A percentile compares a stretch with the other conserved stretches of the same genome.
Evolutionary conservation across 2,113 vertebrate genomes (phyloP).

Genomic region (Atlantisia rogersi): DNA sequence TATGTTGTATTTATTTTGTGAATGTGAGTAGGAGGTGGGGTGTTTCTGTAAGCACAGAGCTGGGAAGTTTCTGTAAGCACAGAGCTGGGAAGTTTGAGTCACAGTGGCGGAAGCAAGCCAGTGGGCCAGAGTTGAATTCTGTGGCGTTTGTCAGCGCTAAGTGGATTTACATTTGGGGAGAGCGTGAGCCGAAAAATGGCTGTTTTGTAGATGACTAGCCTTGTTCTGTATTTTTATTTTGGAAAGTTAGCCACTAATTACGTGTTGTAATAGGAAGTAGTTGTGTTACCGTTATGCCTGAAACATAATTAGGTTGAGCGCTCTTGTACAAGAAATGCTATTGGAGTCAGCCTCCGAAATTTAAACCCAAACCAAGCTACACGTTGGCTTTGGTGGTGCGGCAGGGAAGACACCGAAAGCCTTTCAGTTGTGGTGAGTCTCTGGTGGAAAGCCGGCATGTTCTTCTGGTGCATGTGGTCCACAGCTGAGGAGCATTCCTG

Average conservation of each 20-base stretch:
- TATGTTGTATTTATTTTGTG: background rate
- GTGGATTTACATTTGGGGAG: background rate
- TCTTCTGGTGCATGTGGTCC: background rate
- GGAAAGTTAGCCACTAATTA: background rate
- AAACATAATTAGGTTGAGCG: background rate
- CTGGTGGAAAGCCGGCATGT: too few relatives aligned
- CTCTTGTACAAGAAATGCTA: background rate
- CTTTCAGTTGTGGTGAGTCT: background rate
- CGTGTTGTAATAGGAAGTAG: background rate
- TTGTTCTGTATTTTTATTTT: background rate
- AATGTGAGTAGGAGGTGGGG: background rate
- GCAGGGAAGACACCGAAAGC: background rate
- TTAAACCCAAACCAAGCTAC: background rate
- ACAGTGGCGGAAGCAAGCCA: background rate
- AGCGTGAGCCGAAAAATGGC: background rate
- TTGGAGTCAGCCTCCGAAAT: background rate
- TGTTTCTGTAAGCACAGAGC: background rate
- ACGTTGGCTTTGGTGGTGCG: fast-evolving
- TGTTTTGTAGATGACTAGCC: background rate
- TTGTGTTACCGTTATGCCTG: background rate
- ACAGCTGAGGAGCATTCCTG: background rate
- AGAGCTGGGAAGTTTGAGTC: background rate
- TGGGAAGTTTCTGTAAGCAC: background rate
- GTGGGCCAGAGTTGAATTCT: background rate
- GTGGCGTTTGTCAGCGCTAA: background rate